phyloP scores from a whole-genome alignment of 1,140 invertebrate species.

The Scaptomyza hsui region DNA sequence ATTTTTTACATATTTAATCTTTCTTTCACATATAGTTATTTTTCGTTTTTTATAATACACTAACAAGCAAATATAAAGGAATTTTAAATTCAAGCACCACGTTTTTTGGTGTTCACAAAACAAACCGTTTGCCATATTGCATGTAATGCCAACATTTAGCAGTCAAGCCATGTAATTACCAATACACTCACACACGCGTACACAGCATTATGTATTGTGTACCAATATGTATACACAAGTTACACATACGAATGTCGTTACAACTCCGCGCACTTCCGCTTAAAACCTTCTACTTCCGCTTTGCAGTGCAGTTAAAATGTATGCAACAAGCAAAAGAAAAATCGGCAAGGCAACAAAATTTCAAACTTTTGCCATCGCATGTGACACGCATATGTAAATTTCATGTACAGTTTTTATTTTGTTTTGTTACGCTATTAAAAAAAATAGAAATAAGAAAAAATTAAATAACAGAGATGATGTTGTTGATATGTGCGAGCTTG shows the following conservation, averaged over 20 bases:
- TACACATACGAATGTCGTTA: slow-evolving; percentile 46
- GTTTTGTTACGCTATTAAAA: not conserved
- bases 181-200: slow-evolving; percentile 35
- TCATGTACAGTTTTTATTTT: slow-evolving; percentile 8
- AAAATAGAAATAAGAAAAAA: not conserved
- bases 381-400: slow-evolving; percentile 60
- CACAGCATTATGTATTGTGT: slow-evolving; percentile 8
- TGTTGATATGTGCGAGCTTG: slow-evolving; percentile 13
- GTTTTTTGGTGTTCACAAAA: slow-evolving; percentile 45
- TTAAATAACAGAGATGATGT: not conserved
- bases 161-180: slow-evolving; percentile 62
- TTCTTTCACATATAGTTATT: slow-evolving; percentile 3
- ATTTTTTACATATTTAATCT: slow-evolving; percentile 3
- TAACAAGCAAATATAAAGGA: slow-evolving; percentile 4
- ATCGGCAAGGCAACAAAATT: slow-evolving; percentile 26
- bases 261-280: slow-evolving; percentile 72
- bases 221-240: slow-evolving; percentile 7
- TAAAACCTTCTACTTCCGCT: slow-evolving; percentile 77
- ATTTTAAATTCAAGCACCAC: slow-evolving; percentile 30
- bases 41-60: not conserved
- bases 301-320: slow-evolving; percentile 48
- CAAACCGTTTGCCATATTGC: slow-evolving; percentile 63
- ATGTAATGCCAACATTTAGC: slow-evolving; percentile 63
- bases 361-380: slow-evolving; percentile 66
- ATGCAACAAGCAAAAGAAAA: slow-evolving; percentile 51